Evolutionary conservation across 1,140 invertebrate species (phyloP).

Genomic region (Hestina assimilis): DNA sequence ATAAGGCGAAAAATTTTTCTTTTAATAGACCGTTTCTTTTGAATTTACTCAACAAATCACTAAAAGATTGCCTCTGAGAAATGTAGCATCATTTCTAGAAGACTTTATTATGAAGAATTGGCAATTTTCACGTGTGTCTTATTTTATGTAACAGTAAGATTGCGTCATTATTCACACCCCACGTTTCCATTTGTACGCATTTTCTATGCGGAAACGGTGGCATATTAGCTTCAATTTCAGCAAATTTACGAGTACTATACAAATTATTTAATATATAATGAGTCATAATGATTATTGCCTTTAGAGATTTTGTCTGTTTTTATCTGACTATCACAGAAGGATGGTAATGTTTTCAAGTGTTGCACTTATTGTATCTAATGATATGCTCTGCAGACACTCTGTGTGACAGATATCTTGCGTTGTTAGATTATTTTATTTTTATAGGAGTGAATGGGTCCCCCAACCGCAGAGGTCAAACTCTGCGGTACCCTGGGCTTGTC

Average conservation of each 20-base stretch:
- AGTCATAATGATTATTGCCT: constrained; percentile 3
- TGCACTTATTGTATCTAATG: too few species aligned
- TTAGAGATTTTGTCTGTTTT: background rate
- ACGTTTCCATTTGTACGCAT: constrained; percentile 62
- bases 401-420: too few species aligned
- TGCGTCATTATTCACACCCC: constrained; percentile 62
- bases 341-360: too few species aligned
- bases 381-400: too few species aligned
- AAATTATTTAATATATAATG: constrained; percentile 9
- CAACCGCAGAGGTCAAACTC: too few species aligned
- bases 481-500: too few species aligned
- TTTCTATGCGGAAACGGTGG: constrained; percentile 46
- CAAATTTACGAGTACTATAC: constrained; percentile 15
- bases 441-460: too few species aligned
- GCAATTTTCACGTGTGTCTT: constrained; percentile 72
- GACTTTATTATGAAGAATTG: constrained; percentile 72
- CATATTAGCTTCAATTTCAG: constrained; percentile 36
- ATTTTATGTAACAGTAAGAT: constrained; percentile 65
- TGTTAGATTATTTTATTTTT: too few species aligned
- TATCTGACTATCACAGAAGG: background rate
- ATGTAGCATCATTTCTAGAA: constrained; percentile 39
- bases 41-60: background rate
- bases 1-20: too few species aligned
- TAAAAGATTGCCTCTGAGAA: constrained; percentile 1
- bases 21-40: background rate